Conservation (phyloP, 1,140 invertebrate genomes). For the Platyscapa corneri region DNA sequence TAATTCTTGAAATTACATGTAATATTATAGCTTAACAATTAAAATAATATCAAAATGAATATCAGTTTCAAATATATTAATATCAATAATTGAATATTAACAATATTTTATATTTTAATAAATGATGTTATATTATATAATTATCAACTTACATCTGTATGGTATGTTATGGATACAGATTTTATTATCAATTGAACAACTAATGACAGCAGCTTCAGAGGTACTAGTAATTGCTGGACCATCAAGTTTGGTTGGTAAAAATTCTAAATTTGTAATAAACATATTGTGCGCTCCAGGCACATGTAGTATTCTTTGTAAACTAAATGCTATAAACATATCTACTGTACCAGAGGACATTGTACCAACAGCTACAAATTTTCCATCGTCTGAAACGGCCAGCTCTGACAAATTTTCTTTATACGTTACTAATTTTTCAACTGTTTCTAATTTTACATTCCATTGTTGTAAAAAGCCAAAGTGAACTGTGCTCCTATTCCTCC, state of each 20-base stretch:
- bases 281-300: conserved; percentile 90
- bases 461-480: conserved; percentile 79
- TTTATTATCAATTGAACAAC: conserved; percentile 95
- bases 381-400: conserved; percentile 91
- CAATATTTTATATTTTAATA: too few relatives aligned
- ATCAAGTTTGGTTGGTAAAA: conserved; percentile 83
- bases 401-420: conserved; percentile 87
- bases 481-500: conserved; percentile 64
- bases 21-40: too few relatives aligned
- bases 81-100: too few relatives aligned
- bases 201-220: conserved; percentile 90
- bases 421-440: conserved; percentile 75
- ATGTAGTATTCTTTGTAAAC: conserved; percentile 89
- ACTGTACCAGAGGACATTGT: conserved; percentile 95
- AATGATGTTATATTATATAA: not conserved
- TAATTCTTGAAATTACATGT: too few relatives aligned
- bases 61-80: too few relatives aligned
- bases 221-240: conserved; percentile 80
- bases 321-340: conserved; percentile 92
- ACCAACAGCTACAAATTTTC: conserved; percentile 91
- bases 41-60: too few relatives aligned
- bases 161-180: conserved; percentile 92
- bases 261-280: conserved; percentile 95
- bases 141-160: conserved; percentile 81
- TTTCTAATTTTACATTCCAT: conserved; percentile 79